Conservation (phyloP, 1,140 invertebrate genomes). For the Hylyphantes graminicola region DNA sequence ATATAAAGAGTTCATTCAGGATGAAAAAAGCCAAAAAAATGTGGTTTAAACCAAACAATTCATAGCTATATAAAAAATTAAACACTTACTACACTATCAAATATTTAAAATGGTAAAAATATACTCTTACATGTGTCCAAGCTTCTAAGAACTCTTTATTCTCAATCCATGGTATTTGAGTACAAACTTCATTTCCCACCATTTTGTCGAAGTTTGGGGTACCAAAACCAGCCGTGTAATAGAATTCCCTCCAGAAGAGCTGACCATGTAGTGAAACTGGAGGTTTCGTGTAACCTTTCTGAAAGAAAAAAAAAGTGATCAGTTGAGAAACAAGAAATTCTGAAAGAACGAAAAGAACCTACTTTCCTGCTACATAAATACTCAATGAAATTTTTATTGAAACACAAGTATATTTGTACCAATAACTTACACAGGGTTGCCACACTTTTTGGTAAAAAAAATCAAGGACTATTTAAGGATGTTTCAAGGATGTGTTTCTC, state of each 20-base stretch:
- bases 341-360: no score
- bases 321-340: no score
- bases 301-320: background rate
- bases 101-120: background rate
- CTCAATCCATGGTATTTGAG: conserved; percentile 69
- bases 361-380: no score
- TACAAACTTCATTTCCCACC: conserved; percentile 50
- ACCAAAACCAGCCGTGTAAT: conserved; percentile 52
- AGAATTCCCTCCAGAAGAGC: conserved; percentile 58
- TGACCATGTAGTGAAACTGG: conserved; percentile 58
- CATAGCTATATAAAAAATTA: background rate
- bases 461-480: no score
- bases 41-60: no score
- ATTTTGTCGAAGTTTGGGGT: conserved; percentile 53
- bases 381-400: no score
- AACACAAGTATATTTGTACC: no score
- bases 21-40: no score
- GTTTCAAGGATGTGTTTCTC: no score
- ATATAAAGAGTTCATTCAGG: no score
- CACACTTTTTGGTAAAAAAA: no score
- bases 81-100: background rate
- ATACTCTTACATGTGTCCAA: conserved; percentile 60
- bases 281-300: conserved; percentile 51
- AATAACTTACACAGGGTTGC: no score
- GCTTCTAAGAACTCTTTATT: conserved; percentile 72